Percentiles rank a stretch among this genome's conserved stretches.
Conservation (phyloP, 1,140 invertebrate species). For the Mactra quadrangularis region DNA sequence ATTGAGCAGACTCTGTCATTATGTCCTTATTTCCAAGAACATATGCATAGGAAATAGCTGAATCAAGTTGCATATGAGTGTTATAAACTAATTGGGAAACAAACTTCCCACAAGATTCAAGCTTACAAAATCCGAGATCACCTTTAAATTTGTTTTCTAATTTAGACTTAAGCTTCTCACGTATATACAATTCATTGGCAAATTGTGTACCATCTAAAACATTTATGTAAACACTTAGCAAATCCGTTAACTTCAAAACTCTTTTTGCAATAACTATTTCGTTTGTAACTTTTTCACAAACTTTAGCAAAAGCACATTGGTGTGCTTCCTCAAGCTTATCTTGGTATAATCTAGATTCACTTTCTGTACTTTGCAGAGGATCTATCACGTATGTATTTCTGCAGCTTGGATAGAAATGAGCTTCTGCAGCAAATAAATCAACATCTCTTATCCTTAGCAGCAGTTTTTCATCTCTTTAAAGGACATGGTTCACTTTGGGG, state of each 20-base stretch:
- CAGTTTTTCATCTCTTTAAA: background rate
- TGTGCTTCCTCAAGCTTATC: background rate
- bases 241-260: background rate
- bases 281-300: background rate
- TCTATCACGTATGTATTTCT: background rate
- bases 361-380: background rate
- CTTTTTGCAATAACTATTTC: background rate
- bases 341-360: slow-evolving; percentile 7
- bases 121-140: no score
- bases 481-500: no score
- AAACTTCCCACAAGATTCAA: background rate
- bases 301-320: background rate
- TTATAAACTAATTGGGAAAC: background rate
- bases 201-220: background rate
- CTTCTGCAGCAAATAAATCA: background rate
- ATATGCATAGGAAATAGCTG: background rate
- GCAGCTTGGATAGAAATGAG: background rate
- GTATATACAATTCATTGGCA: no score
- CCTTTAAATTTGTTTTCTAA: background rate
- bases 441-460: background rate
- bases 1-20: background rate
- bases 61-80: background rate
- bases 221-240: background rate
- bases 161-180: slow-evolving; percentile 11
- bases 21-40: background rate